Base-by-base conservation (phyloP, 2,888 invertebrate genomes). In the Diarsia rubi region DNA sequence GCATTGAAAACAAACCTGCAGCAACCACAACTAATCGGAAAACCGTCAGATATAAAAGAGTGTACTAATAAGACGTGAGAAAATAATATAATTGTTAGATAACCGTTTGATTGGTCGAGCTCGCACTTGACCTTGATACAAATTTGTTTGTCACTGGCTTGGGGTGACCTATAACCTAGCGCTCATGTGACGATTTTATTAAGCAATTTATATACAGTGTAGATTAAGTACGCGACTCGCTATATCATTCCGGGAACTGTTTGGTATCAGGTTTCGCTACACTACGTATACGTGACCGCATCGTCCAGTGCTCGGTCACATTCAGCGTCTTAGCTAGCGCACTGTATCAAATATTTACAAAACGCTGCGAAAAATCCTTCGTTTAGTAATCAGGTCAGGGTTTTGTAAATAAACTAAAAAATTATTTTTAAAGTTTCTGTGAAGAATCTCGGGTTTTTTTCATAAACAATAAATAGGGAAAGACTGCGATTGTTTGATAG, bases 121-220 rank as follows among this genome's bases (percentile, higher is more conserved):
- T 83, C 89, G 91, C 87, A 88, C 92, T 92, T 93, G 93, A 92
- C 94, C 94, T 94, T 93, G 92, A 76, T 87, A 87, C 88, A 86
- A 86, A 90, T 90, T 90, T 92, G 90, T 94, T 93, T 93, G 91
- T 90, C 90, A 78, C 82, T 24, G 47, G 74, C 73, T 81, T 74
- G 80, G 75, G 73, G 77, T 93, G 91, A 92, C 91, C 91, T 89
- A 78, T 86, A 84, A 89, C 83, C 90, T 71, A 44, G 78, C 81
- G 81, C 81, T 89, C 90, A 91, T 90, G 88, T 91, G 89, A 91
- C 87, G 76, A 78, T 84, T 84, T 86, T 75, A 87, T 85, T 83
- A 78, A 83, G 69, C 82, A 82, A 82, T 85, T 83, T 79, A 82
- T 84, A 71, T 81, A 80, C 60, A 75, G 75, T 81, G 77, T 86